Evolutionary conservation across 35 echinoderm and acorn worm genomes (phyloP).

Genomic region (Amphiura filiformis): DNA sequence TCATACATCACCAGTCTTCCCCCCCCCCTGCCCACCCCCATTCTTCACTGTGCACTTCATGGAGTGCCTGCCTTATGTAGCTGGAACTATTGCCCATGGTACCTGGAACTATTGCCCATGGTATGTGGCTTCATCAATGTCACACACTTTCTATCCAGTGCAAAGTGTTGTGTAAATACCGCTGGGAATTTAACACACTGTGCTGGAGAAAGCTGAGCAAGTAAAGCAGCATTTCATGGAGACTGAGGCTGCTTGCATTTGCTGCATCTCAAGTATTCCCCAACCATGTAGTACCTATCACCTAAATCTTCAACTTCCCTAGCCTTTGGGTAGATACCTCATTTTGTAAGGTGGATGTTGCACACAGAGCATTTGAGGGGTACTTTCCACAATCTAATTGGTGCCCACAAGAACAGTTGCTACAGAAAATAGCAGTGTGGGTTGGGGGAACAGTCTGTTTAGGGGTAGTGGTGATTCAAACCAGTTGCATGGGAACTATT

Average conservation of each 20-base stretch:
- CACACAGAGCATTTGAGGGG: conserved; percentile 27
- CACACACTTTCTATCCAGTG: too few species aligned
- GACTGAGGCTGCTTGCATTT: conserved; percentile 25
- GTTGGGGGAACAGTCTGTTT: not conserved
- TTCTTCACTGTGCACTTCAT: conserved; percentile 23
- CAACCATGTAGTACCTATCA: conserved; percentile 41
- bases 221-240: conserved; percentile 29
- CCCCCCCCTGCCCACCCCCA: too few species aligned
- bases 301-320: conserved; percentile 30
- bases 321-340: conserved; percentile 37
- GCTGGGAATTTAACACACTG: conserved; percentile 2
- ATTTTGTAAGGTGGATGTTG: conserved; percentile 10
- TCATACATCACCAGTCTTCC: too few species aligned
- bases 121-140: conserved; percentile 5
- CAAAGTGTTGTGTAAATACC: not conserved
- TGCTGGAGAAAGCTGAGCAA: not conserved
- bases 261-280: conserved; percentile 28
- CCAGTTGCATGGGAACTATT: conserved; percentile 11
- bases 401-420: conserved; percentile 43
- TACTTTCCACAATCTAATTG: conserved; percentile 37
- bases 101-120: too few species aligned
- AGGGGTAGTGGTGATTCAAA: conserved; percentile 7
- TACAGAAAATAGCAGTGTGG: conserved; percentile 16
- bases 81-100: not conserved
- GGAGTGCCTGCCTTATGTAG: not conserved